Evolutionary conservation across 2,113 vertebrate species (phyloP).

Genomic region (Mesembrinibis cayennensis): DNA sequence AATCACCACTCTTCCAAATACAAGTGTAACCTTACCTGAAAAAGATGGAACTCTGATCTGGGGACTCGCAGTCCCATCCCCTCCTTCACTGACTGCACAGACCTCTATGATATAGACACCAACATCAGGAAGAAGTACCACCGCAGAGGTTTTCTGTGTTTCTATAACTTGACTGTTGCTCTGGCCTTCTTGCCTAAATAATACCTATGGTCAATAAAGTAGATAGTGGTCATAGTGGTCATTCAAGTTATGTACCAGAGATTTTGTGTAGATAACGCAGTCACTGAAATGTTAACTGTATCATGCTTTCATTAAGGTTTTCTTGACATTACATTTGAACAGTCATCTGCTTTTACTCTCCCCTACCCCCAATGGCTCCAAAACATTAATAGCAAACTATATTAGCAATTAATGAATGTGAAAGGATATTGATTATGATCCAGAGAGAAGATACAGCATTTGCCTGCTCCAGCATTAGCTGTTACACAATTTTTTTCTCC

Average conservation of each 20-base stretch:
- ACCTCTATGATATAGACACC: conserved; percentile 95
- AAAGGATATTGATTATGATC: neutral
- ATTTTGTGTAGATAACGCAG: neutral
- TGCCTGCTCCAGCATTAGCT: neutral
- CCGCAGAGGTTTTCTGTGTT: conserved; percentile 89
- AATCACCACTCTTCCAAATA: neutral
- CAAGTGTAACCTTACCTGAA: conserved; percentile 77
- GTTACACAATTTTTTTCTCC: neutral
- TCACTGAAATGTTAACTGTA: neutral
- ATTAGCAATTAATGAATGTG: neutral
- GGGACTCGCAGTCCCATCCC: conserved; percentile 86
- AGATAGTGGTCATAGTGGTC: neutral
- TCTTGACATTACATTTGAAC: neutral
- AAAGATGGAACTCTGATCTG: conserved; percentile 92
- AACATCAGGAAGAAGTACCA: conserved; percentile 87
- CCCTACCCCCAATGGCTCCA: neutral
- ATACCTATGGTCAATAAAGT: conserved; percentile 77
- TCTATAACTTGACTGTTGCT: conserved; percentile 89
- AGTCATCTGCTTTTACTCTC: neutral
- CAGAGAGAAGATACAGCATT: neutral
- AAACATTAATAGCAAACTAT: neutral
- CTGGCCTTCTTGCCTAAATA: conserved; percentile 90
- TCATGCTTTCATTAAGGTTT: neutral
- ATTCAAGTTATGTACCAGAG: neutral
- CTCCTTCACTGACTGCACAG: conserved; percentile 89